phyloP scores from a whole-genome alignment of 2,888 invertebrate species.

The Diarsia rubi region DNA sequence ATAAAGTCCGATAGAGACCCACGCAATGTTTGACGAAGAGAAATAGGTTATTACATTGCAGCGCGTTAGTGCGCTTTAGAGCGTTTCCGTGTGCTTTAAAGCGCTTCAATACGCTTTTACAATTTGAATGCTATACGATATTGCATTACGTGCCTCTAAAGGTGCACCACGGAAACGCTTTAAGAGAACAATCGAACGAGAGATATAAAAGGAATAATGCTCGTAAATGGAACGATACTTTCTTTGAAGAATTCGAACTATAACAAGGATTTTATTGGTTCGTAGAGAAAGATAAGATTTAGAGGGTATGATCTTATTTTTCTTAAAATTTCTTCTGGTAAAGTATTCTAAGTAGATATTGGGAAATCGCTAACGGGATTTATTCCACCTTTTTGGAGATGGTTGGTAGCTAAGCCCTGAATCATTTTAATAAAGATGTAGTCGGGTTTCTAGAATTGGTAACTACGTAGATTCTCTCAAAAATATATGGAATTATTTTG shows the following conservation, averaged over 20 bases:
- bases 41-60: slow-evolving; percentile 23
- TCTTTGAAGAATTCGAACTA: slow-evolving; percentile 12
- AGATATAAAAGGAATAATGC: slow-evolving; percentile 40
- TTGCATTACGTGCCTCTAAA: slow-evolving; percentile 40
- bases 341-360: background rate
- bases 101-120: slow-evolving; percentile 22
- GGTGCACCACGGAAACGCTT: slow-evolving; percentile 22
- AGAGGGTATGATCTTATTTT: background rate
- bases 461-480: background rate
- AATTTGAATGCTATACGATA: slow-evolving; percentile 48
- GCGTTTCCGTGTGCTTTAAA: background rate
- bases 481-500: background rate
- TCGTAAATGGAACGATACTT: slow-evolving; percentile 5
- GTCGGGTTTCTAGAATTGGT: background rate
- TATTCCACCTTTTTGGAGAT: background rate
- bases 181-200: slow-evolving; percentile 27
- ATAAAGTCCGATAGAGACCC: slow-evolving; percentile 20
- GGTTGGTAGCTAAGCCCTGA: background rate
- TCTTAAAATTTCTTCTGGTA: background rate
- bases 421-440: background rate
- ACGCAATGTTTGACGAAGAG: slow-evolving; percentile 23
- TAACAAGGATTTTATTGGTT: slow-evolving; percentile 8
- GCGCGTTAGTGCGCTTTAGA: slow-evolving; percentile 5
- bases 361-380: slow-evolving; percentile 1
- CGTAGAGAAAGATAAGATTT: background rate